Base-by-base conservation (phyloP, 92 coral and sea anemone species). In the Porites evermanni region DNA sequence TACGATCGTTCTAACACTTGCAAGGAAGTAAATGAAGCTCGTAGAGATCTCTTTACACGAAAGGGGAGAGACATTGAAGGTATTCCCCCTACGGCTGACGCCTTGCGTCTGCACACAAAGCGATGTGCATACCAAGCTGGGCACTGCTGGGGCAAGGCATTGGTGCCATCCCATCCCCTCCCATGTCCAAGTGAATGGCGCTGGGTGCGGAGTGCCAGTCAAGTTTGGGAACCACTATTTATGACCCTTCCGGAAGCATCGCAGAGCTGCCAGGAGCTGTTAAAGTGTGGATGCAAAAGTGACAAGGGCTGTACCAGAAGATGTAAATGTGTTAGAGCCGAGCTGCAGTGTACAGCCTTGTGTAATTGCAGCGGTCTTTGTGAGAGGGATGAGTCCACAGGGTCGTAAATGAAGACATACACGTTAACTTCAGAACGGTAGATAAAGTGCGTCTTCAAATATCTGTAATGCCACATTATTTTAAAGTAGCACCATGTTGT, bases 21-120 rank as follows among this genome's bases (percentile, higher is more conserved):
- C 29, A 86, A 79, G 75, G 53, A 80, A 12, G 94, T 88, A 9
- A 88, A 91, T 84, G 70, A 75, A 67, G 92, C 91, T 20, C 87
- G 88, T 20, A 91, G 84, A 79, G 89, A 86, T 74, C 89, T 91
- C 53, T 88, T 91, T 68, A 88, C 91, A 53, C 87, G 88, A 54
- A 93, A 91, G 75, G 94, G 92, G 60, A 88, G 96, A 88, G 85
- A 80, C 56, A 77, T 85, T 61, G 94, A 88, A 9, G 29, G 66
- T 24, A 77, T 88, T 18, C 92, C 93, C n/a, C 20, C 67, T 16
- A 64, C 67, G 20, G n/a, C 17, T 64, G 67, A 64, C 14, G 7
- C 67, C 67, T 20, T 64, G 20, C 67, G 70, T 82, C 86, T 70
- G 67, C 86, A 82, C 53, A 61, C 74, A 59, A 81, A 67, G 53